Conservation (phyloP, 2,888 invertebrate genomes). For the Oscheius sp. region DNA sequence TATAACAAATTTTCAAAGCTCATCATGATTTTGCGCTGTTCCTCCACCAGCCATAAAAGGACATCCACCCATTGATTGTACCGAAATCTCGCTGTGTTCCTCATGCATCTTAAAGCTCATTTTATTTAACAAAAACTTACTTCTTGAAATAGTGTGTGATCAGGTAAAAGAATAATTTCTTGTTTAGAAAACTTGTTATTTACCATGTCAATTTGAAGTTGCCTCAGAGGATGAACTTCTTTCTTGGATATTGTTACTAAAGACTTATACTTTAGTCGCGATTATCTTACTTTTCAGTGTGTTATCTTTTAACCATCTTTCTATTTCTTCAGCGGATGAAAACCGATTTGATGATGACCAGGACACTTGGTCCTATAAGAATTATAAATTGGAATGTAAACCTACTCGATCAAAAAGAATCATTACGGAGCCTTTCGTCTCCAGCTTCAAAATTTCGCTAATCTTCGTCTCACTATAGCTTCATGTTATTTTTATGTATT, state of each 20-base stretch:
- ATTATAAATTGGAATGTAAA: background rate
- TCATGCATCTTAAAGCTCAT: background rate
- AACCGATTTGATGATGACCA: background rate
- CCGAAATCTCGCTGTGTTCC: background rate
- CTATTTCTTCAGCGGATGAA: background rate
- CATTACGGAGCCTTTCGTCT: background rate
- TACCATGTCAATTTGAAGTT: conserved; percentile 48
- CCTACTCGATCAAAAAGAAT: conserved; percentile 32
- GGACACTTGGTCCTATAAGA: background rate
- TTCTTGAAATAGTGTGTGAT: conserved; percentile 52
- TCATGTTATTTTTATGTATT: background rate
- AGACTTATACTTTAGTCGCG: conserved; percentile 3
- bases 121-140: background rate
- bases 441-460: background rate
- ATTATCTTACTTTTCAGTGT: background rate
- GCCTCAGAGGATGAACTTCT: conserved; percentile 55
- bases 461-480: background rate
- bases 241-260: conserved; percentile 40
- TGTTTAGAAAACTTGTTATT: conserved; percentile 59
- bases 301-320: background rate
- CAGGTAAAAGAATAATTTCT: conserved; percentile 59
- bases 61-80: conserved; percentile 48
- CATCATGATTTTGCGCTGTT: conserved; percentile 26
- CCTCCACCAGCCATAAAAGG: conserved; percentile 51
- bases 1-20: conserved; percentile 19